Percentiles rank a stretch among this genome's conserved stretches.
Evolutionary conservation across 2,113 vertebrate genomes (phyloP).

Genomic region (human (Homo sapiens)): GRCh38 chr12:114997001-114997500

Average conservation of each 20-base stretch:
- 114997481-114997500: not conserved
- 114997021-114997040: not conserved
- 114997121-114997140: not conserved
- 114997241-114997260: not conserved
- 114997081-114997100: too few relatives aligned
- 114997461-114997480: not conserved
- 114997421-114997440: rapidly evolving
- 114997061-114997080: not conserved
- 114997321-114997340: too few relatives aligned
- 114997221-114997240: not conserved
- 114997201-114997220: not conserved
- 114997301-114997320: not conserved
- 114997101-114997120: not conserved
- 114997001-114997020: too few relatives aligned
- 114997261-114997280: not conserved
- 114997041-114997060: not conserved
- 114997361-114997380: not conserved
- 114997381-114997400: not conserved
- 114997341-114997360: not conserved
- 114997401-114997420: not conserved
- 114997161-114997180: not conserved
- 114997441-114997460: not conserved
- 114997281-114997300: too few relatives aligned
- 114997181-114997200: not conserved
- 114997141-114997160: not conserved